A percentile compares a stretch with the other conserved stretches of the same genome.
phyloP scores from a whole-genome alignment of 2,888 invertebrate species.

The Argyresthia albistria region DNA sequence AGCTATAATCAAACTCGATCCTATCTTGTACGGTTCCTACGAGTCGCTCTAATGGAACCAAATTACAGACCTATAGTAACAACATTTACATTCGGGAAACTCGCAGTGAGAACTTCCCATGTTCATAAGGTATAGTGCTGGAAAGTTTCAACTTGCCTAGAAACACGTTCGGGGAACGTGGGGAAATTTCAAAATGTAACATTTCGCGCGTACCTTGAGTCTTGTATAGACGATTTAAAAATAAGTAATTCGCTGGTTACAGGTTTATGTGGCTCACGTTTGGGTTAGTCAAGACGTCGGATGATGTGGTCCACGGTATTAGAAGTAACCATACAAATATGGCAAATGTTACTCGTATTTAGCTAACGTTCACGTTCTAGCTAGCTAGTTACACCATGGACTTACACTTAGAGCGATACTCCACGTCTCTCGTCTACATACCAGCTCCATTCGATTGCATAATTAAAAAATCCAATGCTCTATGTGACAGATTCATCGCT shows the following conservation, averaged over 20 bases:
- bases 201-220: neutral
- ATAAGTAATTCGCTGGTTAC: neutral
- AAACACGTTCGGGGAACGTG: slow-evolving; percentile 1
- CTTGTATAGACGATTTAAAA: neutral
- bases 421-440: no score
- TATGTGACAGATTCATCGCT: no score
- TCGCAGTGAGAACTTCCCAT: slow-evolving; percentile 8
- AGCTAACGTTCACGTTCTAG: no score
- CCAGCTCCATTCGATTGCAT: no score
- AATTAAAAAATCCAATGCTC: no score
- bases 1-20: neutral
- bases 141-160: slow-evolving; percentile 1
- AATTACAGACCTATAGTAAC: slow-evolving; percentile 6
- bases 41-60: slow-evolving; percentile 11
- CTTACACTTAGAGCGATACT: no score
- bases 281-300: neutral
- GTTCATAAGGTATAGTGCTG: slow-evolving; percentile 2
- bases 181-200: neutral
- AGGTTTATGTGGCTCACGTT: slow-evolving; percentile 2
- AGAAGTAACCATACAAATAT: no score
- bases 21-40: neutral
- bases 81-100: slow-evolving; percentile 12
- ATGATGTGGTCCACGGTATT: no score
- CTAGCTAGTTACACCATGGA: no score
- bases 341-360: no score